Percentiles rank a stretch among this genome's conserved stretches.
Evolutionary conservation across 2,888 invertebrate genomes (phyloP).

Genomic region (Torymus auratus): DNA sequence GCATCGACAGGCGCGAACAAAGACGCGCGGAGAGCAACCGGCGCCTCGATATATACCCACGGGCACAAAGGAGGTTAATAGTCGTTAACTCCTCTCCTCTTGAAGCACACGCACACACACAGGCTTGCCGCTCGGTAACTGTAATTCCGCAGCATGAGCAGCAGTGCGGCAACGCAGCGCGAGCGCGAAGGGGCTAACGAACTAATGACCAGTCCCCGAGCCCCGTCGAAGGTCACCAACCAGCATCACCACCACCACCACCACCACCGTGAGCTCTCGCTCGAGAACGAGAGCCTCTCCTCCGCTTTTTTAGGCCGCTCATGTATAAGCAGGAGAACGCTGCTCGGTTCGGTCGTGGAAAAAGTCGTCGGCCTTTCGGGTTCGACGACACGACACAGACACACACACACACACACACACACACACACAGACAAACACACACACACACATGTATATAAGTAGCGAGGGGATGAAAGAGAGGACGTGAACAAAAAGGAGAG

Average conservation of each 20-base stretch:
- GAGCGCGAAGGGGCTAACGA: constrained; percentile 32
- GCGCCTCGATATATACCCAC: neutral
- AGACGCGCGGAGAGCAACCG: neutral
- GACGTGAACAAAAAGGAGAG: neutral
- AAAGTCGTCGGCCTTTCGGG: constrained; percentile 63
- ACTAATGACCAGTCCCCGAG: constrained; percentile 39
- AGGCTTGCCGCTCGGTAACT: constrained; percentile 19
- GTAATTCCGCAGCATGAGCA: constrained; percentile 11
- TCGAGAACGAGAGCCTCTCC: neutral
- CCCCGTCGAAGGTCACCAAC: constrained; percentile 24
- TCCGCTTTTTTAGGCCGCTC: neutral
- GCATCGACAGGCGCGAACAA: no score
- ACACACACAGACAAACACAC: no score
- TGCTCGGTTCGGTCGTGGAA: constrained; percentile 15
- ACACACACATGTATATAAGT: no score
- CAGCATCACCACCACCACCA: neutral
- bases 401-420: no score
- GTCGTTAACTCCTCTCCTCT: neutral
- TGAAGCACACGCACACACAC: neutral
- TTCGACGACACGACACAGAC: constrained; percentile 57
- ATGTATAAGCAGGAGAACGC: neutral
- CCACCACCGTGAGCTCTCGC: neutral
- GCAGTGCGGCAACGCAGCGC: constrained; percentile 4
- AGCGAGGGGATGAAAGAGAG: constrained; percentile 49
- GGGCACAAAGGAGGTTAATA: constrained; percentile 24